A percentile compares a stretch with the other conserved stretches of the same genome.
Evolutionary conservation across 2,113 vertebrate genomes (phyloP).

Genomic region (Tenebrosternarchus preto): DNA sequence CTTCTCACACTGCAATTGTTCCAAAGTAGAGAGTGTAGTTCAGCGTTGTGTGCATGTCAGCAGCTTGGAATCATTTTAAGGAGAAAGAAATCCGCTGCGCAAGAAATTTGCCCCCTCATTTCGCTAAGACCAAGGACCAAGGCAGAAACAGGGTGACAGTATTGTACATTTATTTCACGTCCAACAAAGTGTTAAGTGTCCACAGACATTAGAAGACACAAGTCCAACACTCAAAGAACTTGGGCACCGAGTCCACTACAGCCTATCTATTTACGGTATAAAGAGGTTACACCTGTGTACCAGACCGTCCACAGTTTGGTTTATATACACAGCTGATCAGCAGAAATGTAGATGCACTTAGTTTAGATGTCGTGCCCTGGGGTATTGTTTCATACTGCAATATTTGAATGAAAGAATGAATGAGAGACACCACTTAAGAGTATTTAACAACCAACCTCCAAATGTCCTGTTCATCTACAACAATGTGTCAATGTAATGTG

Average conservation of each 20-base stretch:
- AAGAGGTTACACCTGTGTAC: slow-evolving; percentile 69
- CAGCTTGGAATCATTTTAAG: background rate
- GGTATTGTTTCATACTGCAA: slow-evolving; percentile 14
- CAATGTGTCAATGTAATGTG: background rate
- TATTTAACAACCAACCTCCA: slow-evolving; percentile 26
- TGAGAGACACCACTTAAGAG: slow-evolving; percentile 16
- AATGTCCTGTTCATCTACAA: slow-evolving; percentile 7
- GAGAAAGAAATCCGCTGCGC: background rate
- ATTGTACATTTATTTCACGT: slow-evolving; percentile 86
- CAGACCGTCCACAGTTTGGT: slow-evolving; percentile 70
- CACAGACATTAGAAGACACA: slow-evolving; percentile 77
- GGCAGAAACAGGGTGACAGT: slow-evolving; percentile 9
- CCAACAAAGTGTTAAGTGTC: slow-evolving; percentile 80
- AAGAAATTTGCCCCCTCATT: background rate
- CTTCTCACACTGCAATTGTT: too few relatives aligned
- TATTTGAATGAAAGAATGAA: slow-evolving; percentile 10
- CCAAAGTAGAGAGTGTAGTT: too few relatives aligned
- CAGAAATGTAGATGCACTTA: slow-evolving; percentile 59
- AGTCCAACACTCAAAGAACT: slow-evolving; percentile 74
- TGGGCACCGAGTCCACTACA: slow-evolving; percentile 74
- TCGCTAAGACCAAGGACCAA: background rate
- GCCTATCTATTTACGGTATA: slow-evolving; percentile 68
- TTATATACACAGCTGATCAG: slow-evolving; percentile 80
- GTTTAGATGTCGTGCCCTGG: slow-evolving; percentile 23
- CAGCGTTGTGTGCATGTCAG: background rate